These are phyloP conservation scores for Dasypolia templi DNA, from an alignment of 2,888 invertebrate species.

Conservation along the genomic window DNA sequence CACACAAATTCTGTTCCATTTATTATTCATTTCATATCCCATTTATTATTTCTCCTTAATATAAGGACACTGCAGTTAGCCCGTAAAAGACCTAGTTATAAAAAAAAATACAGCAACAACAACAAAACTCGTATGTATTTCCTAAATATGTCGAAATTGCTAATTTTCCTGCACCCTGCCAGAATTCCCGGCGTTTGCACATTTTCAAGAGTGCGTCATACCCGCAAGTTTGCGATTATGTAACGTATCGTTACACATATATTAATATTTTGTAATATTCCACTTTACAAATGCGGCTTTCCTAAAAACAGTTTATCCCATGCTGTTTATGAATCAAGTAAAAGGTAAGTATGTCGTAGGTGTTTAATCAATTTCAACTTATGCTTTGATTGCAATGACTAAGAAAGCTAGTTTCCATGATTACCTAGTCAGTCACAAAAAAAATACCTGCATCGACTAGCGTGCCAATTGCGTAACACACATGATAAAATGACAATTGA, in stretches of 20 bases:
- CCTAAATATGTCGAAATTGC: neutral
- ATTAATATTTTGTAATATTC: too few relatives aligned
- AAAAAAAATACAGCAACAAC: neutral
- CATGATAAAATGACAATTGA: too few relatives aligned
- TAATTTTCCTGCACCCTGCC: conserved; percentile 37
- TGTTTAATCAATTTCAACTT: neutral
- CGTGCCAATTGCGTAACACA: too few relatives aligned
- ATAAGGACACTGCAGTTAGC: neutral
- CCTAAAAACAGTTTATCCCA: neutral
- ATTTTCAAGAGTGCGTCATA: conserved; percentile 50
- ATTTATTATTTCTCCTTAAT: neutral
- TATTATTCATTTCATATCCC: too few relatives aligned
- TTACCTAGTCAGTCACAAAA: neutral
- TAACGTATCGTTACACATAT: conserved; percentile 37
- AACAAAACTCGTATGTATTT: conserved; percentile 29
- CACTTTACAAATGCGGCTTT: conserved; percentile 25
- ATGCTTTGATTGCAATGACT: neutral
- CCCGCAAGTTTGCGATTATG: conserved; percentile 37
- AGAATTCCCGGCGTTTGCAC: conserved; percentile 38
- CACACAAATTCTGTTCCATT: neutral
- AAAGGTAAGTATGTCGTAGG: neutral
- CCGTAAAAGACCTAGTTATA: neutral
- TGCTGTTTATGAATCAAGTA: conserved; percentile 9
- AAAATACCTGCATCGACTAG: neutral
- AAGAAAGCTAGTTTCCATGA: neutral